Base-by-base conservation (phyloP, 1,140 invertebrate species). In the Zeugodacus cucurbitae region DNA sequence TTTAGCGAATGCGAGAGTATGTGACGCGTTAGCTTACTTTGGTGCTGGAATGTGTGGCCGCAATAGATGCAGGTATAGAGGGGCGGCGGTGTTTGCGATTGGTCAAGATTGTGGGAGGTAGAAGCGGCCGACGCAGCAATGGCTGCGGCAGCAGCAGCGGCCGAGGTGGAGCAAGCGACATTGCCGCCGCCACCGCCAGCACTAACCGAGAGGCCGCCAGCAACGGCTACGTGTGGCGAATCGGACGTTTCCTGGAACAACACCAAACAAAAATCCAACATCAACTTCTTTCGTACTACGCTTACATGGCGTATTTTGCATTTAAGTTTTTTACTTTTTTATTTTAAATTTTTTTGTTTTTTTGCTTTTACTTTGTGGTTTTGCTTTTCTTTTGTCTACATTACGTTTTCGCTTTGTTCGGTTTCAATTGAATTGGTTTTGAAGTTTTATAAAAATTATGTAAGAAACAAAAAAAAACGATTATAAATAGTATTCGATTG, bases 201-300 rank as follows among this genome's bases (percentile, higher is more conserved):
- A 91, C 90, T 91, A 93, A 94, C 91, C 94, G 93, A 59, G 57
- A 90, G 87, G 88, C 89, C 57, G 88, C 93, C 90, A 92, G 91
- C 90, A 87, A 88, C 29, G 85, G 90, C 89, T 88, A 90, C 91
- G 89, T 94, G 94, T 94, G 95, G 95, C 94, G 96, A 95, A 95
- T 96, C 95, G 95, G 96, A 96, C 94, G 95, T 95, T 95, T 97
- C 96, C 97, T 97, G 96, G 96, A 97, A 97, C 96, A 97, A 97
- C 96, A 97, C 96, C 96, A 97, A 97, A 97, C 96, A 97, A 96
- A 97, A 94, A 94, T 95, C 95, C 95, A 96, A 96, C 96, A 97
- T 97, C 97, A 97, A 97, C 97, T 97, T 97, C 97, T 97, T 97
- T 95, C 93, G 93, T 94, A 89, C 85, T 86, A 88, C 88, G 90